Percentiles rank a stretch among this genome's conserved stretches.
Conservation (phyloP, 2,888 invertebrate species). For the Tetragonula carbonaria region DNA sequence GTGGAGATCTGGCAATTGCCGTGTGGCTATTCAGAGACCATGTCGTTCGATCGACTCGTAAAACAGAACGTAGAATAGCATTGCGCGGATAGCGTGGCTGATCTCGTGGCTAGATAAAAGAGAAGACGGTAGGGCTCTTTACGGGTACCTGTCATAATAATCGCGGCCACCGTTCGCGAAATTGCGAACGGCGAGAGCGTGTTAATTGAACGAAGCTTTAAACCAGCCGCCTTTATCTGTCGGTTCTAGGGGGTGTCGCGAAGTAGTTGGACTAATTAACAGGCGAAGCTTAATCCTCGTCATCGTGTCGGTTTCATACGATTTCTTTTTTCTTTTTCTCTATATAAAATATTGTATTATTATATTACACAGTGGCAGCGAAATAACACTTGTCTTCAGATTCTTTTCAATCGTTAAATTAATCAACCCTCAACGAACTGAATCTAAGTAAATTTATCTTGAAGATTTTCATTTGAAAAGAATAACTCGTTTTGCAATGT, state of each 20-base stretch:
- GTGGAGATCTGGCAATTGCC: slow-evolving; percentile 67
- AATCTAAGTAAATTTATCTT: too few species aligned
- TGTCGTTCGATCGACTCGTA: slow-evolving; percentile 64
- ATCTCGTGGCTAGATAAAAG: slow-evolving; percentile 71
- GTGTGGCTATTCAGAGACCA: slow-evolving; percentile 58
- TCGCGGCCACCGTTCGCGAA: slow-evolving; percentile 58
- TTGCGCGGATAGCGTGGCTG: slow-evolving; percentile 66
- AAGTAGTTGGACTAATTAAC: neutral
- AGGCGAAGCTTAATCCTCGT: too few species aligned
- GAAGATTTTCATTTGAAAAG: too few species aligned
- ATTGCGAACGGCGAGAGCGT: slow-evolving; percentile 43
- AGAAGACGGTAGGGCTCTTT: slow-evolving; percentile 61
- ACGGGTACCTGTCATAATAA: slow-evolving; percentile 67
- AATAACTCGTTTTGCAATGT: too few species aligned
- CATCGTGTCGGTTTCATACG: too few species aligned
- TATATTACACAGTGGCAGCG: too few species aligned
- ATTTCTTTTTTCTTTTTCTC: too few species aligned
- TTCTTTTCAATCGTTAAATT: too few species aligned
- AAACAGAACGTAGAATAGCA: slow-evolving; percentile 59
- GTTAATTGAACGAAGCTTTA: slow-evolving; percentile 56
- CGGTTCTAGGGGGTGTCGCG: slow-evolving; percentile 22
- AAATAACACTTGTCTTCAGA: too few species aligned
- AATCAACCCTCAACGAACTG: too few species aligned
- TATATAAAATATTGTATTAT: too few species aligned
- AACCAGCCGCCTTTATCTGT: slow-evolving; percentile 34